Base-by-base conservation (phyloP, 2,113 vertebrate species). In the Hippoglossus stenolepis region DNA sequence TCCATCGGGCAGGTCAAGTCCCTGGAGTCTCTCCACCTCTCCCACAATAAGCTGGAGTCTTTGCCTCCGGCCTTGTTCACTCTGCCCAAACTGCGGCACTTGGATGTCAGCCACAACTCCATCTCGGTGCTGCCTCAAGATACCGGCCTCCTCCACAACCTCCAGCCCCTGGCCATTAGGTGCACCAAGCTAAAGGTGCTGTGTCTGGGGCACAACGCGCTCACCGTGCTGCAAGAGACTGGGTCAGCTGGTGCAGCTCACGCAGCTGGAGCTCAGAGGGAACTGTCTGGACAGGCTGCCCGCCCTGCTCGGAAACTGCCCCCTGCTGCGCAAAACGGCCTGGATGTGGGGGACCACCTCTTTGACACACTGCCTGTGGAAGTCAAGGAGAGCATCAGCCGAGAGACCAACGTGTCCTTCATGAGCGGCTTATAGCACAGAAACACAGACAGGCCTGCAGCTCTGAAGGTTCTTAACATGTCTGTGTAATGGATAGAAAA, bases 271-370 rank as follows among this genome's bases (percentile, higher is more conserved):
- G 93, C 92, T 99, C 70, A 97, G 95, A 81, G 97, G 97, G 66
- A 99, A 99, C 92, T 97, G 96, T 91, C 89, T 99, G 74, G 97
- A 97, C 89, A 94, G 94, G 73, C 95, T 99, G 85, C 97, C 98
- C 12, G 84, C 90, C 45, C 95, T 95, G 18, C 93, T 99, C 59
- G 94, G 95, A 59, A 95, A 94, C 79, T 99, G 98, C 91, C 95
- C 94, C 38, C 90, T 96, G 93, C 96, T 99, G 90, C 96, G 95
- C 89, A 97, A 94, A 96, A 90, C 0, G 93, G 94, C 77, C 95
- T 99, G 10, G 59, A 96, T 6, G 96, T 99, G 73, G 98, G 99
- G 93, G 98, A 99, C 91, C 97, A 98, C 80, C 97, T 99, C 85
- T 98, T 97, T 91, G 97, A 99, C 38, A 93, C 96, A 10, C 94